phyloP scores from a whole-genome alignment of 2,888 invertebrate genomes.

The Tachystola acroxantha region DNA sequence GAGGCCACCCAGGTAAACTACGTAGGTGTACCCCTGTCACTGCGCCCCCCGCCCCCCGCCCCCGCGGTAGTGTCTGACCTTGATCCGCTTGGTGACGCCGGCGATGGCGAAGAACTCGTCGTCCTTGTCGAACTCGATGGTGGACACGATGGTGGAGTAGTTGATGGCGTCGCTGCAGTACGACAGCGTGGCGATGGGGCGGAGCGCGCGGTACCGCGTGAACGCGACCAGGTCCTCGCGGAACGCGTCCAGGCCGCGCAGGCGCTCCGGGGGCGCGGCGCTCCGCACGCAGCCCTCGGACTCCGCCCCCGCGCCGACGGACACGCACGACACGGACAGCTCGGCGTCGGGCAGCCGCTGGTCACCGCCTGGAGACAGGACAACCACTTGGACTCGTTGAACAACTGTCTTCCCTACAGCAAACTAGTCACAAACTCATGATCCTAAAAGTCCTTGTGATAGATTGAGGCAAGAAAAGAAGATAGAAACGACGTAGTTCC shows the following conservation, averaged over 20 bases:
- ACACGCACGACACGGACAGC: conserved; percentile 12
- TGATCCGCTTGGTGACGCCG: conserved; percentile 95
- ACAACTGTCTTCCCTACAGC: background rate
- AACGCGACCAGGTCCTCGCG: conserved; percentile 92
- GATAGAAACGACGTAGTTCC: too few species aligned
- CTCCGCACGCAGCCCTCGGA: conserved; percentile 20
- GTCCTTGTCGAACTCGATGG: conserved; percentile 97
- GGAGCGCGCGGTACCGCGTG: conserved; percentile 86
- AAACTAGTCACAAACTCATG: too few species aligned
- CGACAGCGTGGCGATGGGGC: conserved; percentile 90
- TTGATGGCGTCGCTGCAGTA: conserved; percentile 94
- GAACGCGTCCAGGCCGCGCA: conserved; percentile 84
- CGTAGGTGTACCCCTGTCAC: conserved; percentile 91
- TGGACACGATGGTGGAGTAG: conserved; percentile 91
- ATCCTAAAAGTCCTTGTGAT: too few species aligned
- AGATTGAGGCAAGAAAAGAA: too few species aligned
- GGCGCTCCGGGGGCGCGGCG: conserved; percentile 11
- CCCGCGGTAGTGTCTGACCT: conserved; percentile 69
- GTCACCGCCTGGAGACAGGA: background rate
- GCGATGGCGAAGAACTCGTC: conserved; percentile 97
- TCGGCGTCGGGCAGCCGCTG: conserved; percentile 25
- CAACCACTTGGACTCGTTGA: too few species aligned
- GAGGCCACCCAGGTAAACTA: too few species aligned
- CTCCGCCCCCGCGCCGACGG: conserved; percentile 26
- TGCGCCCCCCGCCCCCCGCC: too few species aligned